Conservation (phyloP, 2,113 vertebrate genomes). For the Amazona vittata region DNA sequence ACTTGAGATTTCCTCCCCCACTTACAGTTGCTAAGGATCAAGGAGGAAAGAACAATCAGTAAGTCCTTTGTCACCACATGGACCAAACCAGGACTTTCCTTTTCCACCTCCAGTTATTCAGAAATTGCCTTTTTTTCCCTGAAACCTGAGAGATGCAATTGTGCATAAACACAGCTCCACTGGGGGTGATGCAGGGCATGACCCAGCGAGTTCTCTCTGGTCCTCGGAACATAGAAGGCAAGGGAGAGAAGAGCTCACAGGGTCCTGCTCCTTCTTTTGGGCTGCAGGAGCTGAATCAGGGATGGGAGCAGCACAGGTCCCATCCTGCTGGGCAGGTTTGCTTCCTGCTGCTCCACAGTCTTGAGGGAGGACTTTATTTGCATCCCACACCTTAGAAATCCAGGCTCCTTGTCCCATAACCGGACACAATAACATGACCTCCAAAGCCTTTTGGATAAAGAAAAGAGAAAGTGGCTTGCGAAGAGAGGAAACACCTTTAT, state of each 20-base stretch:
- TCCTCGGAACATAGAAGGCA: not conserved
- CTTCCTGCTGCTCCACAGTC: not conserved
- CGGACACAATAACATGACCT: conserved; percentile 64
- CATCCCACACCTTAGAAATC: not conserved
- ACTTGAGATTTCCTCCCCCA: not conserved
- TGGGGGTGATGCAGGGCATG: not conserved
- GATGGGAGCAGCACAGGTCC: not conserved
- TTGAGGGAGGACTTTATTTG: not conserved
- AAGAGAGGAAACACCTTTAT: conserved; percentile 68
- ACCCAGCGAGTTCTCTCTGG: not conserved
- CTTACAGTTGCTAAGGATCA: conserved; percentile 15
- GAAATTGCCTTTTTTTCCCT: not conserved
- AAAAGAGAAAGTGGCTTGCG: conserved; percentile 51
- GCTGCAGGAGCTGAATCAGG: not conserved
- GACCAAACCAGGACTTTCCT: conserved; percentile 2
- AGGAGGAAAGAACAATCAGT: conserved; percentile 36
- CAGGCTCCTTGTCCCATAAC: conserved; percentile 29
- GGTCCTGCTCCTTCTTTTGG: not conserved
- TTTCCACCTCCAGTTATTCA: not conserved
- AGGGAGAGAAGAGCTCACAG: rapidly evolving
- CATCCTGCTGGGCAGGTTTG: not conserved
- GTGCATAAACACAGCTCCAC: not conserved
- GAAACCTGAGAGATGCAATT: not conserved
- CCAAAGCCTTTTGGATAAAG: conserved; percentile 50
- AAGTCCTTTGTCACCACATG: not conserved